Base-by-base conservation (phyloP, 2,888 invertebrate species). In the Xanthia togata region DNA sequence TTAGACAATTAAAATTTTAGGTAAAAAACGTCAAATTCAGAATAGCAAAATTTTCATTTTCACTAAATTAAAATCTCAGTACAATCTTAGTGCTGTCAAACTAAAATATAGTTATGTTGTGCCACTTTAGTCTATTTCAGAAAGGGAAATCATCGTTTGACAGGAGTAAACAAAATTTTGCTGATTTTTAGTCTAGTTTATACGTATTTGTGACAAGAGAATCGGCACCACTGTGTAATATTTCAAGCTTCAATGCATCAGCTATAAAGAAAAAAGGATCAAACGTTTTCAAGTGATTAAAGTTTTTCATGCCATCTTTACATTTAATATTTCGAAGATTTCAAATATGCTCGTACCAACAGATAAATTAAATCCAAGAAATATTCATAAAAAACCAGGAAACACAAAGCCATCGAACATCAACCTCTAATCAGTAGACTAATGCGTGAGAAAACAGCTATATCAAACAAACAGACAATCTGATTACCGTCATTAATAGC, bases 401-500 rank as follows among this genome's bases (percentile, higher is more conserved):
- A 81, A 82, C 70, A 50, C 38, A 63, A 74, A 67, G 6, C 38
- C 31, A 67, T 47, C 35, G 23, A 73, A 69, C 53, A 67, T 69
- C 67, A 60, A 70, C 64, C 38, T 84, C 67, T 62, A 82, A 74
- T 76, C 63, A 72, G 65, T 76, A 69, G 64, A 85, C 69, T 67
- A 73, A 81, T 71, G 67, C 70, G 78, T 83, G 78, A 85, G 75
- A 86, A 81, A 81, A 79, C 57, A 76, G 47, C 70, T 65, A 59
- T 79, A 76, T 73, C 82, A 78, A 82, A 80, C 78, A 84, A 70
- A 63, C 68, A 41, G 67, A 77, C 76, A 70, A 74, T 77, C 67
- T 63, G 62, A 86, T 76, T 71, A 53, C 70, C 81, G 57, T 73
- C 85, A 89, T 87, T 89, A 90, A 90, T 91, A 88, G 89, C 90